Percentiles rank a stretch among this genome's conserved stretches.
Conservation (phyloP, 2,797 vertebrate species). For the Nothura maculosa region DNA sequence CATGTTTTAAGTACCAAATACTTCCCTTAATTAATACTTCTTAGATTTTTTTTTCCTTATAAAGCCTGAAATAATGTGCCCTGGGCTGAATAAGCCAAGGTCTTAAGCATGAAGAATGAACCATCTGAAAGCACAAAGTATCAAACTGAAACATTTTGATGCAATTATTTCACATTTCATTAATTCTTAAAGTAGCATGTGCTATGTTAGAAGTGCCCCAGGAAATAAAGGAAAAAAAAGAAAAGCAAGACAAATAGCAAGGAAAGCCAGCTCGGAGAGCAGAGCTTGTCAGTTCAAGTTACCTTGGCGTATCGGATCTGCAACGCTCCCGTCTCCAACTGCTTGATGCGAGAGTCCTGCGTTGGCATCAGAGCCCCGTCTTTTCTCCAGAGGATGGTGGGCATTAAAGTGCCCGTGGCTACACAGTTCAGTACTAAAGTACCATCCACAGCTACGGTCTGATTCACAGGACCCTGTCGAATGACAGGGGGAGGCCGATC, state of each 20-base stretch:
- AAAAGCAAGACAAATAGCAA: not conserved
- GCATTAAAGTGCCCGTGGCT: constrained; percentile 89
- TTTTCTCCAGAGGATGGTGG: constrained; percentile 96
- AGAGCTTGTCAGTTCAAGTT: not conserved
- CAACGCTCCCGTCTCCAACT: constrained; percentile 89
- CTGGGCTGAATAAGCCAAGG: constrained; percentile 13
- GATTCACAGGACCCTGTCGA: constrained; percentile 95
- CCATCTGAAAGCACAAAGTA: constrained; percentile 11
- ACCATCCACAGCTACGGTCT: constrained; percentile 95
- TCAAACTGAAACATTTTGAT: constrained; percentile 33
- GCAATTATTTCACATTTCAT: constrained; percentile 38
- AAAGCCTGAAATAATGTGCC: constrained; percentile 45
- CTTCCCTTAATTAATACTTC: constrained; percentile 23
- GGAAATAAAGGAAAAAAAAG: not conserved
- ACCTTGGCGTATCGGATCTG: constrained; percentile 98
- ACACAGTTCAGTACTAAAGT: constrained; percentile 91
- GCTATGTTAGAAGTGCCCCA: not conserved
- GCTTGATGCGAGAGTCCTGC: constrained; percentile 95
- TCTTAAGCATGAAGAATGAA: constrained; percentile 13
- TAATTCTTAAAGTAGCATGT: constrained; percentile 9
- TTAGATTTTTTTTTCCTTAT: constrained; percentile 14
- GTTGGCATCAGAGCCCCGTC: constrained; percentile 92
- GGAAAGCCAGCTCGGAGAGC: not conserved
- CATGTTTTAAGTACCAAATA: not conserved
- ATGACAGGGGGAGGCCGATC: constrained; percentile 97